Evolutionary conservation across 1,140 invertebrate genomes (phyloP).

Genomic region (Drosophila littoralis): DNA sequence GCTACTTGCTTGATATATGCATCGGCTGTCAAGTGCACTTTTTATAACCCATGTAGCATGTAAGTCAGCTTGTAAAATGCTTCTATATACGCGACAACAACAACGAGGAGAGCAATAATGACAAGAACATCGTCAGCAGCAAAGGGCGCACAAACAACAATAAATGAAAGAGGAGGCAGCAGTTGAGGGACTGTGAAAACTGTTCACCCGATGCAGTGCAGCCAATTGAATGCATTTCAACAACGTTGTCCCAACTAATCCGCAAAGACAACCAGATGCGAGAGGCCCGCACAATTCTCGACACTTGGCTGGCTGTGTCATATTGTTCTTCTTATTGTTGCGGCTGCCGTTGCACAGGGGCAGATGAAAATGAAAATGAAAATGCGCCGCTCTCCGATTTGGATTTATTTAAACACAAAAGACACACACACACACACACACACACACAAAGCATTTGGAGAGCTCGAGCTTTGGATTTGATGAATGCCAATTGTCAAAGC

Average conservation of each 20-base stretch:
- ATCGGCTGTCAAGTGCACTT: conserved; percentile 23
- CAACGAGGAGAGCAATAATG: conserved; percentile 40
- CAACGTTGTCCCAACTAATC: conserved; percentile 65
- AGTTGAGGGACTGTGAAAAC: conserved; percentile 4
- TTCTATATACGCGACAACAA: conserved; percentile 6
- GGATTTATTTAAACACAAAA: conserved; percentile 53
- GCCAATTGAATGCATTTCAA: conserved; percentile 72
- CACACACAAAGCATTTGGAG: conserved; percentile 12
- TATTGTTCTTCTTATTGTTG: conserved; percentile 28
- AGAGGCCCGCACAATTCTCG: conserved; percentile 34
- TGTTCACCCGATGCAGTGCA: conserved; percentile 49
- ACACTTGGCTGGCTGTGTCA: conserved; percentile 48
- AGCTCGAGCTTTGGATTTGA: conserved; percentile 6
- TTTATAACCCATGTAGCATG: conserved; percentile 12
- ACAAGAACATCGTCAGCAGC: conserved; percentile 17
- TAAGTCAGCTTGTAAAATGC: neutral
- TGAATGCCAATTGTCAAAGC: conserved; percentile 35
- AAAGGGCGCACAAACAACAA: conserved; percentile 9
- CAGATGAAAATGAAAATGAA: conserved; percentile 45
- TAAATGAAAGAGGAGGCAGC: neutral
- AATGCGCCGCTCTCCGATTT: conserved; percentile 47
- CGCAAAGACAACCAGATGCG: conserved; percentile 69
- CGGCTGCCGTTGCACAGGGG: conserved; percentile 26
- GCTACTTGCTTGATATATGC: neutral
- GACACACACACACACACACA: conserved; percentile 23